Evolutionary conservation across 2,797 vertebrate species (phyloP).

Genomic region (Centropyge bicolor): DNA sequence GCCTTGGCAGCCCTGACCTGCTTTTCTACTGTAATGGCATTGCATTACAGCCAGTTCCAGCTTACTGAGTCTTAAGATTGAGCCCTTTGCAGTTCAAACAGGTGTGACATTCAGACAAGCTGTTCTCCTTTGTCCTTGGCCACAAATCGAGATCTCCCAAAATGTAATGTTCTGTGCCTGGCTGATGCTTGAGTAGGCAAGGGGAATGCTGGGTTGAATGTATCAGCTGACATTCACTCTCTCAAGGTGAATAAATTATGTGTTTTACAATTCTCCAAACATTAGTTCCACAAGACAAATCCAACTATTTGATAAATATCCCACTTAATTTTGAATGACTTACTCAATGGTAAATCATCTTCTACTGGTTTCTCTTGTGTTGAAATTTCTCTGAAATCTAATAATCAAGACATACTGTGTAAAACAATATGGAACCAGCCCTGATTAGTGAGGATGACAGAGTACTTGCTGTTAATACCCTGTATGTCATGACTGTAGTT

Average conservation of each 20-base stretch:
- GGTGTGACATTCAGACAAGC: slow-evolving; percentile 81
- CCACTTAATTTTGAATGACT: not conserved
- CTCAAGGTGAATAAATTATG: slow-evolving; percentile 54
- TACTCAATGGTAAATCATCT: not conserved
- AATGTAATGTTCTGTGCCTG: slow-evolving; percentile 64
- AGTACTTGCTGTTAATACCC: not conserved
- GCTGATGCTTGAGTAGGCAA: slow-evolving; percentile 52
- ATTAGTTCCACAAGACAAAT: not conserved
- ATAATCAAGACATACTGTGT: not conserved
- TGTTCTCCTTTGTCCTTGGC: slow-evolving; percentile 81
- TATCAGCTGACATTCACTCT: slow-evolving; percentile 44
- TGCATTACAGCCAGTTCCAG: slow-evolving; percentile 84
- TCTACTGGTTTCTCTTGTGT: not conserved
- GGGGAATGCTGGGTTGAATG: slow-evolving; percentile 31
- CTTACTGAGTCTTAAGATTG: slow-evolving; percentile 84
- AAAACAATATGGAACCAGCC: not conserved
- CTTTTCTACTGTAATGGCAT: slow-evolving; percentile 77
- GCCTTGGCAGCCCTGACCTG: slow-evolving; percentile 72
- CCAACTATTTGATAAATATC: not conserved
- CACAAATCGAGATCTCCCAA: slow-evolving; percentile 65
- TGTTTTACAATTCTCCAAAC: slow-evolving; percentile 28
- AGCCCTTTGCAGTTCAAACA: slow-evolving; percentile 82
- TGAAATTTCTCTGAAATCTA: not conserved
- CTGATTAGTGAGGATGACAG: not conserved
- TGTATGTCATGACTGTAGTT: not conserved